Evolutionary conservation across 2,113 vertebrate genomes (phyloP), one percentile per base, ranked within the genome.

Genomic region (Heterochromis multidens): DNA sequence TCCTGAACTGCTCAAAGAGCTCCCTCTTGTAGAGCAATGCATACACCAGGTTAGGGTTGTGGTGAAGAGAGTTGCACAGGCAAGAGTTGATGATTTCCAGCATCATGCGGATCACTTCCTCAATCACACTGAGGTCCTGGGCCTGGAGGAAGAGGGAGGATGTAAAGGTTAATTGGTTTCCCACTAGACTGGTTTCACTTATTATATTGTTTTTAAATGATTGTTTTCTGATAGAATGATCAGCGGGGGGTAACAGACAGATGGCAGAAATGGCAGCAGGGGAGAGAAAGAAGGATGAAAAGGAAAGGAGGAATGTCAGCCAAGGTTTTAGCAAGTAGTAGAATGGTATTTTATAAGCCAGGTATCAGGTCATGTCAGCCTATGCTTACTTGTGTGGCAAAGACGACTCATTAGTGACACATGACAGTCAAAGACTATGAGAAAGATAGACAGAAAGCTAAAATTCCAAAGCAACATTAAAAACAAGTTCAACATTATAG

Each of bases 61-160:
- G 98, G 79, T 99, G 98, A 3, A 99, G 96, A 1, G 98, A 99
- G 84, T 97, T 99, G 72, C 96, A 96, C 91, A 99, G 93, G 94
- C 99, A 99, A 62, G 98, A 99, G 95, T 99, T 99, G 95, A 99
- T 99, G 90, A 99, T 99, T 95, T 99, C 99, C 87, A 99, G 80
- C 97, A 99, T 98, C 99, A 99, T 99, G 43, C 99, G 96, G 94
- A 99, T 99, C 93, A 99, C 99, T 88, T 99, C 99, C 92, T 99
- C 98, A 0, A 99, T 99, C 94, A 99, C 98, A 46, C 96, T 99
- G 83, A 99, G 95, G 90, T 99, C 99, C 91, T 99, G 99, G 0
- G 98, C 98, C 99, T 99, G 93, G 62, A 49, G 92, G 93, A 77
- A 80, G 80, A 83, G 74, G 87, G 85, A 86, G 80, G 89, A 94